Conservation (phyloP, 2,113 vertebrate genomes). For the Dascyllus trimaculatus region DNA sequence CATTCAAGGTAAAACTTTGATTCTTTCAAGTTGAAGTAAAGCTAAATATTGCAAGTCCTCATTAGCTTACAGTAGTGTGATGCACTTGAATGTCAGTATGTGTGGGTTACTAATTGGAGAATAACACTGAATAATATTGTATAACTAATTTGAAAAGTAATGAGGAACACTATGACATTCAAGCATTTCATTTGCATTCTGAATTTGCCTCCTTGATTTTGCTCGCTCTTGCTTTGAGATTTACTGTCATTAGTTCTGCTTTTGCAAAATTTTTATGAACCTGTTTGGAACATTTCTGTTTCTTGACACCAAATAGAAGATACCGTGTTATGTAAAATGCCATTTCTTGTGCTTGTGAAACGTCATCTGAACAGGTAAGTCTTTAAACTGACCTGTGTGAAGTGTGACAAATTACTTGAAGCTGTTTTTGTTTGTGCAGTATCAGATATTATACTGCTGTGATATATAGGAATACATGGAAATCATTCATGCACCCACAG, state of each 20-base stretch:
- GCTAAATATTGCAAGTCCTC: constrained; percentile 35
- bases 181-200: constrained; percentile 39
- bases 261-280: not conserved
- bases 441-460: not conserved
- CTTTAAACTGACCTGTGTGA: constrained; percentile 7
- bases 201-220: constrained; percentile 35
- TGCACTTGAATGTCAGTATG: constrained; percentile 43
- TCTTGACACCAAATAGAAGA: not conserved
- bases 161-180: constrained; percentile 36
- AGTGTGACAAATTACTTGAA: not conserved
- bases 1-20: constrained; percentile 81
- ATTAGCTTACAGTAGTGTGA: constrained; percentile 21
- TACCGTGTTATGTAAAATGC: constrained; percentile 44
- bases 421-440: constrained; percentile 2
- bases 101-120: constrained; percentile 27
- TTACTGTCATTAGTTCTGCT: constrained; percentile 7
- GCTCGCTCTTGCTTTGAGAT: constrained; percentile 41
- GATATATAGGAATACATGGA: not conserved
- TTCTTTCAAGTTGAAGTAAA: constrained; percentile 57
- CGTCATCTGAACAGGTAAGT: constrained; percentile 76
- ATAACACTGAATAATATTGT: not conserved
- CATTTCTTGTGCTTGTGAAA: constrained; percentile 52
- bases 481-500: constrained; percentile 1
- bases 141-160: not conserved
- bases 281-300: constrained; percentile 8